phyloP scores from a whole-genome alignment of 2,113 vertebrate species.

The Shinisaurus crocodilurus region DNA sequence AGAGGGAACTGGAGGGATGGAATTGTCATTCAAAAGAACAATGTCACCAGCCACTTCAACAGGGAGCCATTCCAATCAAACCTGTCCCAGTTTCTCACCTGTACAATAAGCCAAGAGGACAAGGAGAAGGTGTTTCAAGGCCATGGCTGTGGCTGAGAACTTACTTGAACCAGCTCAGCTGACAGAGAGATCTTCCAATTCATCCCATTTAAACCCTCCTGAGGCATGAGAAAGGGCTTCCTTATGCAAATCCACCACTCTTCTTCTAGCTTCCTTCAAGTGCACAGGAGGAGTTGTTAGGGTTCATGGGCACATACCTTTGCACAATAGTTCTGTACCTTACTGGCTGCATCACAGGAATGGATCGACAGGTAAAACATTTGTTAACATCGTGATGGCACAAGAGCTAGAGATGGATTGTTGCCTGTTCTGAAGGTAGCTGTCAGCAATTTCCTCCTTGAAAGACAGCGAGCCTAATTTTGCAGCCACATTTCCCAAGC shows the following conservation, averaged over 20 bases:
- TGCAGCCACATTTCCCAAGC: too few species aligned
- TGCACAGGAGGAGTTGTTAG: too few species aligned
- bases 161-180: not conserved
- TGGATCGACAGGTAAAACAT: accelerated
- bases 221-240: not conserved
- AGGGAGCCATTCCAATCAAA: not conserved
- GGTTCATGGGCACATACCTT: too few species aligned
- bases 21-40: not conserved
- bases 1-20: too few species aligned
- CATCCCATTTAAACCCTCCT: not conserved
- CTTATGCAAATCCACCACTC: not conserved
- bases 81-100: not conserved
- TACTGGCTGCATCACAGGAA: not conserved
- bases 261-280: not conserved
- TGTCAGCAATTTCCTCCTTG: too few species aligned
- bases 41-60: not conserved
- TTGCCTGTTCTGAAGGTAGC: too few species aligned
- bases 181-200: not conserved
- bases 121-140: not conserved
- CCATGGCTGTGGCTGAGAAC: not conserved
- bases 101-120: not conserved
- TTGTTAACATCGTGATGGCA: not conserved
- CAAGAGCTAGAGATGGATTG: too few species aligned
- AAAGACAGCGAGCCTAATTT: too few species aligned
- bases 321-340: too few species aligned